A percentile compares a stretch with the other conserved stretches of the same genome.
phyloP scores from a whole-genome alignment of 2,888 invertebrate species.

The Eucriotettix oculatus region DNA sequence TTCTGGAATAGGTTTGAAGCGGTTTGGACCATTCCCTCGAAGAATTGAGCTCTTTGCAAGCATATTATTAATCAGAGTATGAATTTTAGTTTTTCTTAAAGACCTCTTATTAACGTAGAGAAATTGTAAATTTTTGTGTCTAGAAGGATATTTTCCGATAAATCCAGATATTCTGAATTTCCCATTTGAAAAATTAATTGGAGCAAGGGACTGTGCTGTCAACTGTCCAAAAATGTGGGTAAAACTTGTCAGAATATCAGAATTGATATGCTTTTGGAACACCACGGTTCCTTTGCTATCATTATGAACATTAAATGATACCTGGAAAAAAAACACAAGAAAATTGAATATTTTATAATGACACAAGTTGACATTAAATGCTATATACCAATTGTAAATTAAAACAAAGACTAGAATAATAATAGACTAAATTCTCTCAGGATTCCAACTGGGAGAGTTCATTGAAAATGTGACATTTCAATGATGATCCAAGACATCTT shows the following conservation, averaged over 20 bases:
- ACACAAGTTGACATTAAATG: no score
- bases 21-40: constrained; percentile 6
- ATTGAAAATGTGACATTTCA: no score
- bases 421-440: no score
- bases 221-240: constrained; percentile 28
- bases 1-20: constrained; percentile 9
- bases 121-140: constrained; percentile 35
- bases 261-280: constrained; percentile 38
- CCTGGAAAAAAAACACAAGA: constrained; percentile 13
- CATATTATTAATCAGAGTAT: constrained; percentile 26
- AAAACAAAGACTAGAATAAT: no score
- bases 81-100: constrained; percentile 32
- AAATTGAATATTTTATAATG: no score
- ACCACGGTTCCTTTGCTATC: constrained; percentile 40
- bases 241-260: constrained; percentile 35
- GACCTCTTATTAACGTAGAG: constrained; percentile 48
- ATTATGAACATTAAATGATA: constrained; percentile 51
- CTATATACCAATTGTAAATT: no score
- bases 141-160: constrained; percentile 32
- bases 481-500: no score
- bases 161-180: constrained; percentile 37
- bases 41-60: constrained; percentile 19
- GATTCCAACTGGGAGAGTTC: no score
- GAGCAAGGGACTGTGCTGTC: constrained; percentile 22
- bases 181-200: constrained; percentile 24